Evolutionary conservation across 2,888 invertebrate genomes (phyloP), one percentile per base, ranked within the genome.

Genomic region (Neoscelio sp.): DNA sequence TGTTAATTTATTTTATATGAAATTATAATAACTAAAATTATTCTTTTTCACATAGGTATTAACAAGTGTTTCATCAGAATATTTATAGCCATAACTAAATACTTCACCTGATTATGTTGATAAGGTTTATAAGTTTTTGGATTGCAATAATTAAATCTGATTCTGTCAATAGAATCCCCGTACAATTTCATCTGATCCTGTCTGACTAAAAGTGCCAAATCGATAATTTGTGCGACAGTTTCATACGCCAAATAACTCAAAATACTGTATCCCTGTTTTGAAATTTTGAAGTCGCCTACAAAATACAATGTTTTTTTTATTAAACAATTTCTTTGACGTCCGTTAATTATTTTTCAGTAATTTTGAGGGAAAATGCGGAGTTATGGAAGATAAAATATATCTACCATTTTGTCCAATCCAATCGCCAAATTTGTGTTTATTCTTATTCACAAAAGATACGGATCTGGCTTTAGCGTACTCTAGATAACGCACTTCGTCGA

Each of bases 231-330:
- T 0, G 97, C 97, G 4, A 98, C 95, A 0, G 96, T 96, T 91
- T 98, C 97, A 88, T 96, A 96, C 0, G 97, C 97, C 81, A 97
- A 92, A 87, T 97, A 98, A 46, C 95, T 94, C 78, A 98, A 90
- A 1, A 97, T 94, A 87, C 96, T 95, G 84, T 96, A 91, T 0
- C 95, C 96, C 50, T 93, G 91, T 12, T 91, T 90, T 0, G 93
- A 91, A 50, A 95, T 92, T 40, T 92, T 93, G 13, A 94, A 88
- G 80, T 95, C 94, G 28, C 83, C 90, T 89, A 44, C 20, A 84
- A 86, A 40, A 15, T n/a, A n/a, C n/a, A n/a, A n/a, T n/a, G n/a
- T n/a, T n/a, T n/a, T n/a, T n/a, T n/a, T n/a, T n/a, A n/a, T n/a
- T n/a, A n/a, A n/a, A n/a, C n/a, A n/a, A n/a, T n/a, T n/a, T n/a